These are phyloP conservation scores for Emydoidea blandingii DNA, from an alignment of 2,797 vertebrate genomes.

Conservation along the genomic window DNA sequence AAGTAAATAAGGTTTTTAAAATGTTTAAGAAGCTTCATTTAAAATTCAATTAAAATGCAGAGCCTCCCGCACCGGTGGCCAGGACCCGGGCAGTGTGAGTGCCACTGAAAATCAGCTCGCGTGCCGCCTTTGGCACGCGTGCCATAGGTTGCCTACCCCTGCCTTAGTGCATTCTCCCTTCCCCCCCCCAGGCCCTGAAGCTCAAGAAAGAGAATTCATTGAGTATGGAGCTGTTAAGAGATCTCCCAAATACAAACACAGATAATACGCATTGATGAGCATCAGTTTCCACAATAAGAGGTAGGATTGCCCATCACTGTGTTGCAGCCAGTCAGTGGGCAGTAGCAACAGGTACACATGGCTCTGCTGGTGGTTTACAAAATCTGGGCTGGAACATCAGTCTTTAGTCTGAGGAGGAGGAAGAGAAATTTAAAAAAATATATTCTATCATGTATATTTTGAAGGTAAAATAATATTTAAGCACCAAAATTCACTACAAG, in stretches of 20 bases:
- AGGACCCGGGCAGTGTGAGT: too few relatives aligned
- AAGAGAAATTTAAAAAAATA: background rate
- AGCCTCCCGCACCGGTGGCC: too few relatives aligned
- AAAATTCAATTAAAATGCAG: too few relatives aligned
- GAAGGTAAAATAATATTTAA: background rate
- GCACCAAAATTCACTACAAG: background rate
- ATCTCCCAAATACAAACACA: background rate
- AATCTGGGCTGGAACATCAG: background rate
- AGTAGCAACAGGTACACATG: background rate
- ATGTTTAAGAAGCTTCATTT: too few relatives aligned
- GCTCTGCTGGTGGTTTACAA: background rate
- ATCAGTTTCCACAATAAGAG: background rate
- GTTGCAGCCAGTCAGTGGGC: background rate
- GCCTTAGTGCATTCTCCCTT: background rate
- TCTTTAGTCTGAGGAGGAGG: background rate
- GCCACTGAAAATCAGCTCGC: too few relatives aligned
- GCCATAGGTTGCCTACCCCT: too few relatives aligned
- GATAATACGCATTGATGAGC: background rate
- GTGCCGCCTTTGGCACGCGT: too few relatives aligned
- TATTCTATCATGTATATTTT: background rate
- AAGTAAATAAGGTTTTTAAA: too few relatives aligned
- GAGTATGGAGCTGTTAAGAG: background rate
- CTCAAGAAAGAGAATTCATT: background rate
- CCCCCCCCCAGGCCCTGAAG: background rate
- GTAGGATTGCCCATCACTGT: background rate